Base-by-base conservation (phyloP, 2,888 invertebrate genomes). In the Tetheella fluctuosa region DNA sequence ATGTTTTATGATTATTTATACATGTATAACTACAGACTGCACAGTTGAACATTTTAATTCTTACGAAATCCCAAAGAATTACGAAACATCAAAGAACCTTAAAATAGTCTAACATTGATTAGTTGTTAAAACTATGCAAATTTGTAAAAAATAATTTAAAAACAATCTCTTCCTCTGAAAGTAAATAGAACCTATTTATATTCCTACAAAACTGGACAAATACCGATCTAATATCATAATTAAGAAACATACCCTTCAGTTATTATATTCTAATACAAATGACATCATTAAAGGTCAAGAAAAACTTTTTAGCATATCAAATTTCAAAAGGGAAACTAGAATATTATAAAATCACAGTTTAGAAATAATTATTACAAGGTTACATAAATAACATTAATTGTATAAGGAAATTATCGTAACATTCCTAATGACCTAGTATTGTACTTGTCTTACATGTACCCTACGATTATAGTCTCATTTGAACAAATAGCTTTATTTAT, bases 1-100 rank as follows among this genome's bases (percentile, higher is more conserved):
- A 52, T 15, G 4, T 2, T 30, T 28, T 60, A 59, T 59, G 34
- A 12, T 23, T 20, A 20, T n/a, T n/a, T n/a, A n/a, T n/a, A n/a
- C n/a, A n/a, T n/a, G n/a, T n/a, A n/a, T n/a, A n/a, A n/a, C n/a
- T n/a, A n/a, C n/a, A n/a, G n/a, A n/a, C n/a, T n/a, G n/a, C n/a
- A n/a, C n/a, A n/a, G n/a, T n/a, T n/a, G n/a, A n/a, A n/a, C n/a
- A n/a, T n/a, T n/a, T n/a, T n/a, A n/a, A n/a, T n/a, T n/a, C n/a
- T n/a, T n/a, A n/a, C n/a, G n/a, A n/a, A n/a, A n/a, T n/a, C n/a
- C n/a, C n/a, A n/a, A n/a, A n/a, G n/a, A n/a, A n/a, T n/a, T n/a
- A n/a, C 25, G 2, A 25, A 25, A 25, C 25, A 25, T 25, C 6
- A 6, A 25, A 25, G 25, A 25, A 25, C 2, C 25, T 25, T 25